Evolutionary conservation across 2,797 vertebrate genomes (phyloP), one percentile per base, ranked within the genome.

Genomic region (Dipus sagitta): DNA sequence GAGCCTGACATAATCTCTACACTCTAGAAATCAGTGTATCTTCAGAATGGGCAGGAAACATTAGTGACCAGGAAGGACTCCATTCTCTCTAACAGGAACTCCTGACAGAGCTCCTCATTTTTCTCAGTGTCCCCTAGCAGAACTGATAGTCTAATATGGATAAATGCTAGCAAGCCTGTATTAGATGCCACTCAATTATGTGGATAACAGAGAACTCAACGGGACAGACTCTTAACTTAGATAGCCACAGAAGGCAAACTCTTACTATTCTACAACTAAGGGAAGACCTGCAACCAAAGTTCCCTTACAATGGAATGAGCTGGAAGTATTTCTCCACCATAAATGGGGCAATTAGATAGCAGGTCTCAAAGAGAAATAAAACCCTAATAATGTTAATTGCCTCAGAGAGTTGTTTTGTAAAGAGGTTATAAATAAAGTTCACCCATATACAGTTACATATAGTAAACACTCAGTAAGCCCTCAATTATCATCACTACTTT

Each of bases 331-430:
- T 91, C 13, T 34, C 42, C 28, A 80, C 24, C 28, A 64, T 71
- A 74, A 91, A 68, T 30, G 38, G 20, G 34, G 84, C 11, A 93
- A 89, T 70, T 83, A 26, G 20, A 23, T 70, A 93, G 86, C 26
- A 85, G 17, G 54, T 67, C 54, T 84, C 78, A 91, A 91, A 80
- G 54, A 90, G 77, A 94, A 90, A 64, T 30, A 58, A 32, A 95
- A 95, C 18, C 58, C 8, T 72, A 84, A 92, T 52, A 83, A 77
- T 76, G 93, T 86, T 71, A 47, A 95, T 24, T 72, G 64, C 6
- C 23, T 86, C 28, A 85, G 2, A 82, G 28, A 58, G 23, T 54
- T 94, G 34, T 87, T 90, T 54, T 80, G 8, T 83, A 93, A 93
- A 95, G n/a, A 21, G 6, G 23, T 78, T 79, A 54, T 58, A 90